Evolutionary conservation across 2,113 vertebrate species (phyloP).

Genomic region (Setophaga kirtlandii): DNA sequence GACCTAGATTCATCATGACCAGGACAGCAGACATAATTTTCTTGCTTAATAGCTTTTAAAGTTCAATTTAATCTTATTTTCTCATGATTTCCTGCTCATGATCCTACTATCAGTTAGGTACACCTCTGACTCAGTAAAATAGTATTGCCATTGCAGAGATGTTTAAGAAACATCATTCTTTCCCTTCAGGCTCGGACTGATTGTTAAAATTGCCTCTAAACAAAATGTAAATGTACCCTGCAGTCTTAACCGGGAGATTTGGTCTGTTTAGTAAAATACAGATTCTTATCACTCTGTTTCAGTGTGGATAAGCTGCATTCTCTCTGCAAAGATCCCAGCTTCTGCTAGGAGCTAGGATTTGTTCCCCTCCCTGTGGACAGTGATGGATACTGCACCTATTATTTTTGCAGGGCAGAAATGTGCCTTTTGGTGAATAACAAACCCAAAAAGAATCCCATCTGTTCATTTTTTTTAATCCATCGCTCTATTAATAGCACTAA

Average conservation of each 20-base stretch:
- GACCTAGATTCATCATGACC: not conserved
- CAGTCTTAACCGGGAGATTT: not conserved
- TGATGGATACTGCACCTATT: not conserved
- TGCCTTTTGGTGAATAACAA: not conserved
- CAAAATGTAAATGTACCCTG: not conserved
- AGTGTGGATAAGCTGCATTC: fast-evolving
- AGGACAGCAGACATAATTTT: not conserved
- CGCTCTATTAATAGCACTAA: not conserved
- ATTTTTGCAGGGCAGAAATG: not conserved
- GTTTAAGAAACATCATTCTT: not conserved
- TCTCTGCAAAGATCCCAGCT: not conserved
- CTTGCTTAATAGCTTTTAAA: not conserved
- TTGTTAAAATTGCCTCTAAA: not conserved
- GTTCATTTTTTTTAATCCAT: not conserved
- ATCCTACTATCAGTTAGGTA: not conserved
- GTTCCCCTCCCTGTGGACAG: slow-evolving; percentile 28
- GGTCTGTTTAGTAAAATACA: not conserved
- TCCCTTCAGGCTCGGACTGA: not conserved
- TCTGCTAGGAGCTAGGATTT: not conserved
- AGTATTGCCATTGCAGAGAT: not conserved
- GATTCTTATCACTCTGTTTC: not conserved
- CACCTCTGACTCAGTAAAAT: not conserved
- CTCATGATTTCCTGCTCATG: not conserved
- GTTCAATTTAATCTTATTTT: not conserved
- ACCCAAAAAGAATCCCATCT: not conserved